Evolutionary conservation across 2,797 vertebrate genomes (phyloP).

Genomic region (Chelon labrosus): DNA sequence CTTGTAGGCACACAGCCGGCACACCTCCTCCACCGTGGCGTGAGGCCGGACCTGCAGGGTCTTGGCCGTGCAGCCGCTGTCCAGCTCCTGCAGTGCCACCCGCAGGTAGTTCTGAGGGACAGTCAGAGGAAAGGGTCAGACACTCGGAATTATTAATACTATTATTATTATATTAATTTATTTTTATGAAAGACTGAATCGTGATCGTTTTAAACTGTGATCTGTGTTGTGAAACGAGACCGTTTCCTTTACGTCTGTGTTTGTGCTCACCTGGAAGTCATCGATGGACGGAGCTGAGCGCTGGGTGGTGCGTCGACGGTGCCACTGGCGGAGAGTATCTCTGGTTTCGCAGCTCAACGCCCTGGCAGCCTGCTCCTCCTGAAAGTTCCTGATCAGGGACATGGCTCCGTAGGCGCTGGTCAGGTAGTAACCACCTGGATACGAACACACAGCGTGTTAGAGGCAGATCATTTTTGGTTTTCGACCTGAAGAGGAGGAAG

Average conservation of each 20-base stretch:
- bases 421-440: slow-evolving; percentile 94
- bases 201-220: too few species aligned
- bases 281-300: slow-evolving; percentile 90
- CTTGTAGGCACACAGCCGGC: slow-evolving; percentile 90
- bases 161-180: too few species aligned
- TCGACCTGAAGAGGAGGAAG: not conserved
- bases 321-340: slow-evolving; percentile 93
- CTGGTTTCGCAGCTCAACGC: slow-evolving; percentile 90
- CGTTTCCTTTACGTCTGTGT: not conserved
- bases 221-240: too few species aligned
- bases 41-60: slow-evolving; percentile 90
- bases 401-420: slow-evolving; percentile 95
- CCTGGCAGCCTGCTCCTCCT: slow-evolving; percentile 92
- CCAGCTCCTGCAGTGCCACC: slow-evolving; percentile 91
- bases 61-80: slow-evolving; percentile 92
- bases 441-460: slow-evolving; percentile 2
- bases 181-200: too few species aligned
- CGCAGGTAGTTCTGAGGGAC: slow-evolving; percentile 91
- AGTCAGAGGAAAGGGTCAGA: not conserved
- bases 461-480: not conserved
- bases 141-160: not conserved
- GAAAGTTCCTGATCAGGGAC: slow-evolving; percentile 93
- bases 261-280: slow-evolving; percentile 92
- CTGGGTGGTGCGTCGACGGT: slow-evolving; percentile 90
- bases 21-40: slow-evolving; percentile 91